A percentile compares a stretch with the other conserved stretches of the same genome.
phyloP scores from a whole-genome alignment of 2,888 invertebrate genomes.

The Sipha maydis region DNA sequence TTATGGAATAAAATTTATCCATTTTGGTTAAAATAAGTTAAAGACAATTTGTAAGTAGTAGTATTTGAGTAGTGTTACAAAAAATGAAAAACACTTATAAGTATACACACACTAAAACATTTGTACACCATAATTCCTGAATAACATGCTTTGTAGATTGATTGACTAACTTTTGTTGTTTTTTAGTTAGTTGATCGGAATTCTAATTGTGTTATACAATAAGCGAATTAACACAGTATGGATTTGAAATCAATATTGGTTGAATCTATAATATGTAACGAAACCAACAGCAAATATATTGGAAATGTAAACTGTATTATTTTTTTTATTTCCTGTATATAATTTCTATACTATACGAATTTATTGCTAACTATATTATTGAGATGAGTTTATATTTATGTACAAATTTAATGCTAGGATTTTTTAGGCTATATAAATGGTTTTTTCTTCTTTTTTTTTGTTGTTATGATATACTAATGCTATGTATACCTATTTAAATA shows the following conservation, averaged over 20 bases:
- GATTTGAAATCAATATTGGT: conserved; percentile 33
- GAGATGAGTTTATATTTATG: too few species aligned
- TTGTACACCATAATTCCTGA: background rate
- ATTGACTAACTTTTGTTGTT: conserved; percentile 41
- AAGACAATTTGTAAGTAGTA: too few species aligned
- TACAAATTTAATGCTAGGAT: too few species aligned
- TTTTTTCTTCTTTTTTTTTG: background rate
- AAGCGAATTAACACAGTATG: conserved; percentile 26
- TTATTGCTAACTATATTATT: too few species aligned
- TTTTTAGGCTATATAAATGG: background rate
- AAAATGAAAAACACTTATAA: background rate
- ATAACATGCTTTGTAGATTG: conserved; percentile 11
- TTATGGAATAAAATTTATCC: too few species aligned
- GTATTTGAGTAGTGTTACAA: background rate
- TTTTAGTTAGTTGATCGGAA: conserved; percentile 31
- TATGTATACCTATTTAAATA: background rate
- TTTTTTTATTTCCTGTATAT: background rate
- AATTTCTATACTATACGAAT: background rate
- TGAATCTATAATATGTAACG: conserved; percentile 42
- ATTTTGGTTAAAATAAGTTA: too few species aligned
- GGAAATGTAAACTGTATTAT: background rate
- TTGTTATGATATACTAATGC: background rate
- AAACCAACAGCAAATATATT: background rate
- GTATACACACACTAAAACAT: background rate
- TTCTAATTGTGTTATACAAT: conserved; percentile 49